Conservation (phyloP, 1,140 invertebrate species). For the Tetraneura akinire region DNA sequence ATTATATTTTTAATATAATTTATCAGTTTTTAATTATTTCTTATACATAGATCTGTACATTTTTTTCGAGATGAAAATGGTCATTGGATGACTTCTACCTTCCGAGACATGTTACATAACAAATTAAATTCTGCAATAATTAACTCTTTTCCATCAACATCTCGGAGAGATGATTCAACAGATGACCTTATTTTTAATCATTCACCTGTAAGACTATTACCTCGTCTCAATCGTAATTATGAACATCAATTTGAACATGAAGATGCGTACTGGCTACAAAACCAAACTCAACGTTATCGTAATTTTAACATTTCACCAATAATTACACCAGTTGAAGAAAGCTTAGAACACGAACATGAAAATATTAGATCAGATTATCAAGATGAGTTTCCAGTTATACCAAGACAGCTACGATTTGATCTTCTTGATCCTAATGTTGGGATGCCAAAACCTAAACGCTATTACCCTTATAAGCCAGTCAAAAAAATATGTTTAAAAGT, state of each 20-base stretch:
- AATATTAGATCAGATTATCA: constrained; percentile 32
- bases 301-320: constrained; percentile 34
- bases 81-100: constrained; percentile 80
- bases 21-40: constrained; percentile 77
- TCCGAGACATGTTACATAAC: constrained; percentile 67
- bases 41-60: constrained; percentile 80
- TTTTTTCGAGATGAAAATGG: constrained; percentile 76
- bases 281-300: constrained; percentile 23
- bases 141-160: constrained; percentile 14
- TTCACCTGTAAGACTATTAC: constrained; percentile 46
- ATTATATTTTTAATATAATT: constrained; percentile 41
- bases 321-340: constrained; percentile 40
- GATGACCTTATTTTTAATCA: constrained; percentile 48
- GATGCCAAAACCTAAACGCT: constrained; percentile 53
- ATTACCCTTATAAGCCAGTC: constrained; percentile 59
- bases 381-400: constrained; percentile 38
- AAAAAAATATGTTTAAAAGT: constrained; percentile 74
- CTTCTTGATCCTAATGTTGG: constrained; percentile 55
- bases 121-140: constrained; percentile 30
- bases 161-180: constrained; percentile 24
- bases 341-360: constrained; percentile 21
- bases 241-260: constrained; percentile 36
- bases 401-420: constrained; percentile 55
- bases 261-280: constrained; percentile 15
- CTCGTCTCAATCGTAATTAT: constrained; percentile 10